These are phyloP conservation scores for Ischnura elegans DNA, from an alignment of 2,888 invertebrate genomes.

Conservation along the genomic window DNA sequence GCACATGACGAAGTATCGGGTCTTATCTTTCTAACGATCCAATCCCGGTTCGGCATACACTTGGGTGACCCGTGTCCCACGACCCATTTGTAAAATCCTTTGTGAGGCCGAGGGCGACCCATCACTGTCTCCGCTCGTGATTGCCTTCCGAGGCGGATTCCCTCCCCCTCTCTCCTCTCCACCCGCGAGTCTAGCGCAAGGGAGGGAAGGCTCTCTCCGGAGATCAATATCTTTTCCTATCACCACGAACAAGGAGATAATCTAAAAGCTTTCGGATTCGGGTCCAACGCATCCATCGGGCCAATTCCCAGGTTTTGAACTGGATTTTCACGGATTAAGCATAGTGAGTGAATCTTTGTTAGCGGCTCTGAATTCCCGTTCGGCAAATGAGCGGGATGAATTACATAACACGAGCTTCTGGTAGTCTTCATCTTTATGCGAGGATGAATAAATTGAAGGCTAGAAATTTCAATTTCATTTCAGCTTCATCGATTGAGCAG, in stretches of 20 bases:
- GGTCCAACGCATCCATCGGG: background rate
- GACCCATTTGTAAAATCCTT: conserved; percentile 36
- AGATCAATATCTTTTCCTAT: conserved; percentile 18
- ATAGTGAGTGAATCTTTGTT: no score
- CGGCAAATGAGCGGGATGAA: no score
- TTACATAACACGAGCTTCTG: no score
- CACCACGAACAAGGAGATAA: background rate
- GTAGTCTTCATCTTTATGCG: no score
- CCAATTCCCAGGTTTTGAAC: background rate
- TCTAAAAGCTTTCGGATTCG: background rate
- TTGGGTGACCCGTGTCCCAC: conserved; percentile 25
- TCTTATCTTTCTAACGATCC: conserved; percentile 53
- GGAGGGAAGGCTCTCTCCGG: background rate
- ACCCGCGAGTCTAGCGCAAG: background rate
- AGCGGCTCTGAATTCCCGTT: no score
- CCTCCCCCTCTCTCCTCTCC: background rate
- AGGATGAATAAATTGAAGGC: no score
- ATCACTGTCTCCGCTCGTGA: conserved; percentile 32
- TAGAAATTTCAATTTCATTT: no score
- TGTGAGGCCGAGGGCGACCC: background rate
- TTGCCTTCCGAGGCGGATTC: background rate
- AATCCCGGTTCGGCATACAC: conserved; percentile 23
- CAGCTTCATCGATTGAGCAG: no score
- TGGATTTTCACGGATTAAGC: background rate
- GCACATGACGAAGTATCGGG: background rate